Evolutionary conservation across 2,797 vertebrate species (phyloP).

Genomic region (Cheirogaleus major): DNA sequence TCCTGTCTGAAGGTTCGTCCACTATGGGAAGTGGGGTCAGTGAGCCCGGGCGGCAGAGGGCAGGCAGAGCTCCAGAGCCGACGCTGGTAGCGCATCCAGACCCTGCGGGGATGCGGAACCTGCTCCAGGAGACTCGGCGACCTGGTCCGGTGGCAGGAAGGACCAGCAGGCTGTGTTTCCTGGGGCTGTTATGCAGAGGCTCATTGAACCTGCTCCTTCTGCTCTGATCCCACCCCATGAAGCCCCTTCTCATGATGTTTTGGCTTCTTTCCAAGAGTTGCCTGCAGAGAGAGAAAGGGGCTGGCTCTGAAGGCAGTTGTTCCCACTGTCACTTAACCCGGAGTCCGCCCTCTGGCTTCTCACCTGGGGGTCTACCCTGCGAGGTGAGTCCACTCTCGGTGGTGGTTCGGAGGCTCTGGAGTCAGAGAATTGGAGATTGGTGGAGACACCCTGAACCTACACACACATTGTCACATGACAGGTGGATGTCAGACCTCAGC

Average conservation of each 20-base stretch:
- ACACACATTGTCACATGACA: no score
- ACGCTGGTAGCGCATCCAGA: neutral
- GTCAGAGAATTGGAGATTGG: neutral
- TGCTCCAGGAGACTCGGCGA: neutral
- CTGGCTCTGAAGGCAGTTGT: neutral
- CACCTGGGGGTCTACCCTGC: neutral
- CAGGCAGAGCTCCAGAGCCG: accelerated
- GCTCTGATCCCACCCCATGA: neutral
- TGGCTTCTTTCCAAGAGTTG: no score
- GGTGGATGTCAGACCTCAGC: neutral
- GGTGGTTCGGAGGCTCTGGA: neutral
- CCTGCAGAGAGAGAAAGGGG: neutral
- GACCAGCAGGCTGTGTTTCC: neutral
- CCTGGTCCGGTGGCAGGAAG: no score
- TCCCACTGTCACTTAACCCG: neutral
- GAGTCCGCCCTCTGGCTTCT: neutral
- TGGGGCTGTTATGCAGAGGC: neutral
- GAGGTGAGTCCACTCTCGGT: no score
- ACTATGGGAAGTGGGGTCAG: neutral
- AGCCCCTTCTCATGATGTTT: accelerated
- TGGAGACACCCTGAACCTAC: neutral
- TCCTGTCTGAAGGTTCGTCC: neutral
- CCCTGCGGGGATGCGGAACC: accelerated
- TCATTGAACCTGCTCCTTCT: no score
- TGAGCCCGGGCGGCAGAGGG: accelerated